Conservation (phyloP, 2,888 invertebrate species). For the Cephus runcator region DNA sequence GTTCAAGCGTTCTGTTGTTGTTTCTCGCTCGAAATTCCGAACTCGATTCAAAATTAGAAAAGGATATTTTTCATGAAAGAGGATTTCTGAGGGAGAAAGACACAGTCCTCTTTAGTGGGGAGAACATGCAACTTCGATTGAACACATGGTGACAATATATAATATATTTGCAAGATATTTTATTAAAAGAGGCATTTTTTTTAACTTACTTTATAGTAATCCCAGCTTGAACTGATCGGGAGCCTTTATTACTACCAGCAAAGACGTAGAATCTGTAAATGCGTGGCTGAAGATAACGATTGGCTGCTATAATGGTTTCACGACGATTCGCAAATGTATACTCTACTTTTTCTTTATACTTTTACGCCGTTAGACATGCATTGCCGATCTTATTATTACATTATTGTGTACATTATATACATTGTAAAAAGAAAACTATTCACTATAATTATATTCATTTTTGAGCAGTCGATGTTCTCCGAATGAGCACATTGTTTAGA, state of each 20-base stretch:
- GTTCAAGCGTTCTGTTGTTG: no score
- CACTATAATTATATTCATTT: slow-evolving; percentile 57
- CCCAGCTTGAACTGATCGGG: slow-evolving; percentile 49
- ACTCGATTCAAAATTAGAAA: no score
- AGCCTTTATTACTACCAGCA: slow-evolving; percentile 29
- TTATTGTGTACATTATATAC: slow-evolving; percentile 56
- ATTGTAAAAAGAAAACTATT: slow-evolving; percentile 57
- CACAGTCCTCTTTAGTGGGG: no score
- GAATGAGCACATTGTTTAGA: slow-evolving; percentile 58
- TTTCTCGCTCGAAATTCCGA: no score
- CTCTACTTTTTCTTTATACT: slow-evolving; percentile 28
- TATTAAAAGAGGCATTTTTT: slow-evolving; percentile 58
- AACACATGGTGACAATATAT: slow-evolving; percentile 54
- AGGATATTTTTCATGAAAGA: no score
- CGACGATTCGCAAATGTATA: slow-evolving; percentile 47
- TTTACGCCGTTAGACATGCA: slow-evolving; percentile 13
- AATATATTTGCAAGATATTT: slow-evolving; percentile 53
- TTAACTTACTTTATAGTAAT: slow-evolving; percentile 57
- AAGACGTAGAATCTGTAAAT: slow-evolving; percentile 26
- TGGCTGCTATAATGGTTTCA: slow-evolving; percentile 34
- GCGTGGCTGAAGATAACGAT: slow-evolving; percentile 41
- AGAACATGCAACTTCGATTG: no score
- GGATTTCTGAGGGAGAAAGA: no score
- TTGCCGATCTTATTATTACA: slow-evolving; percentile 35
- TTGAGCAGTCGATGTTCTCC: slow-evolving; percentile 45